Conservation (phyloP, 2,797 vertebrate genomes). For the Leptatherina wallacei region DNA sequence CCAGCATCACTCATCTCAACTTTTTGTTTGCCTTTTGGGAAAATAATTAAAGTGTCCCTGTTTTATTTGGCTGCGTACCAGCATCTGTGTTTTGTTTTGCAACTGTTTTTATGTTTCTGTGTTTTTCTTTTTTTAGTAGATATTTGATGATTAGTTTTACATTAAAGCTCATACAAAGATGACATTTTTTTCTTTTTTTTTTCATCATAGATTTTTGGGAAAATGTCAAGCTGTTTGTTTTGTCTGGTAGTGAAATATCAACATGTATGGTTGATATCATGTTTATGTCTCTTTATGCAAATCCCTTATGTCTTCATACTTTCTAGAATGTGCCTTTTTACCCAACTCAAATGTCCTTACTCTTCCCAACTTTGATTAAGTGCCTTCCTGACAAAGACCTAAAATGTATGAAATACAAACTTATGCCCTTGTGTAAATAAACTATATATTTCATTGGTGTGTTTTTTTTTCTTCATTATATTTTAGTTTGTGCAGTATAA, state of each 20-base stretch:
- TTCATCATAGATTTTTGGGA: neutral
- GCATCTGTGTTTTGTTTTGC: slow-evolving; percentile 28
- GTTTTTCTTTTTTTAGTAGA: slow-evolving; percentile 24
- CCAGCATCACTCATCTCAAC: slow-evolving; percentile 51
- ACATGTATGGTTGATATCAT: slow-evolving; percentile 1
- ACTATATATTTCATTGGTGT: slow-evolving; percentile 71
- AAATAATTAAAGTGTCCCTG: slow-evolving; percentile 35
- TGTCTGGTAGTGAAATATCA: slow-evolving; percentile 17
- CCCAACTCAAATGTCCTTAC: slow-evolving; percentile 48
- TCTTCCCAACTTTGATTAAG: slow-evolving; percentile 70
- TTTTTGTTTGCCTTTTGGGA: slow-evolving; percentile 36
- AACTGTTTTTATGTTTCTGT: slow-evolving; percentile 2
- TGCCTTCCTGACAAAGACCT: slow-evolving; percentile 76
- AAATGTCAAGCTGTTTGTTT: slow-evolving; percentile 14
- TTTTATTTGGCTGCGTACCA: slow-evolving; percentile 29
- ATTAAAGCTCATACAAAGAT: slow-evolving; percentile 26
- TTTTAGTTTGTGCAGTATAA: neutral
- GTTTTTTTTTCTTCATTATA: slow-evolving; percentile 13
- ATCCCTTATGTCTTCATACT: slow-evolving; percentile 20
- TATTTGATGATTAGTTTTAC: slow-evolving; percentile 46
- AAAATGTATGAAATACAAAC: slow-evolving; percentile 76
- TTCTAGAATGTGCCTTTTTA: slow-evolving; percentile 72
- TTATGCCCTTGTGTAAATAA: slow-evolving; percentile 83
- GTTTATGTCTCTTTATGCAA: slow-evolving; percentile 15
- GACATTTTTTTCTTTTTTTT: slow-evolving; percentile 16